Base-by-base conservation (phyloP, 2,797 vertebrate species). In the Propithecus perrieri region DNA sequence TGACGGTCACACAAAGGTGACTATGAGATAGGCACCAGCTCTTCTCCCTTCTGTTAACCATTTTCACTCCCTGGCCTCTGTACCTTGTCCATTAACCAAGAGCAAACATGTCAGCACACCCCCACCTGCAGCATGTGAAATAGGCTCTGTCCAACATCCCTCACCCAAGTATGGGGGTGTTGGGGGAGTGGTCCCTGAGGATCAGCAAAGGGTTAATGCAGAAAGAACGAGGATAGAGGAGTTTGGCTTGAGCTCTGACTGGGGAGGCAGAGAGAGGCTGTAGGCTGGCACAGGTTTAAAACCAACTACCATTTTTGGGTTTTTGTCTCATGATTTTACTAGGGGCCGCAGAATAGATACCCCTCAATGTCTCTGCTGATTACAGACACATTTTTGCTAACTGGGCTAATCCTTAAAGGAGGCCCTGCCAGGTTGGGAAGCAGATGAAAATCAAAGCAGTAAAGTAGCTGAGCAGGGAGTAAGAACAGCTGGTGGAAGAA, bases 131-230 rank as follows among this genome's bases (percentile, higher is more conserved):
- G 97, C 93, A 95, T 79, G 46, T 85, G 61, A 63, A 94, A 94
- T 26, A 35, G 94, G 96, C 83, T 96, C 94, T 95, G 71, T 80
- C 95, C 75, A 97, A 89, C 89, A 81, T 87, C 91, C 91, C 89
- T 96, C 84, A 83, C 89, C 93, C 95, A 95, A 79, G 80, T 80
- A 92, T 15, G 30, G 94, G 84, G 67, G 83, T 81, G 63, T 38
- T 88, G 91, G 97, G 89, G 92, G 96, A 95, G 95, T 95, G 97
- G 97, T 97, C 96, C 98, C 98, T 98, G 97, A 98, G 98, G 98
- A 96, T 97, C 85, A 81, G 96, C 94, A 92, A 91, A 94, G 63
- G 96, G 87, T 94, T 90, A 93, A 96, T 89, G 87, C 50, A 79
- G 93, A 97, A 85, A 89, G 83, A 81, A 79, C 72, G 69, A 86